These are phyloP conservation scores for Ceratina japonica DNA, from an alignment of 1,140 invertebrate genomes.

Conservation along the genomic window DNA sequence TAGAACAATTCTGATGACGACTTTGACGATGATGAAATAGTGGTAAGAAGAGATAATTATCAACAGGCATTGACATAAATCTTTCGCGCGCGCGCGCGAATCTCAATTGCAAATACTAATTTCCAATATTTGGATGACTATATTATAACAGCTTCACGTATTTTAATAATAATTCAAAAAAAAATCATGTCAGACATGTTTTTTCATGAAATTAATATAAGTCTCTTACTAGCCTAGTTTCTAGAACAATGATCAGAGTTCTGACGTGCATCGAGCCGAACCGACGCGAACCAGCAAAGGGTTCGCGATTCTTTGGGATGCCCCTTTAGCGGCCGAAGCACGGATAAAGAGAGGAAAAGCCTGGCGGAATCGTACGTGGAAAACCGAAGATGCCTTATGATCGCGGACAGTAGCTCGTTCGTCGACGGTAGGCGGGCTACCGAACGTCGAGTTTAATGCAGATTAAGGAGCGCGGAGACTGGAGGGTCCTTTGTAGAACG, in stretches of 20 bases:
- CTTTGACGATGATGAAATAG: no score
- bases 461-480: conserved; percentile 72
- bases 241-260: not conserved
- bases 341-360: not conserved
- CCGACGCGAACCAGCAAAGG: not conserved
- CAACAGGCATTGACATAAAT: no score
- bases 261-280: not conserved
- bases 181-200: no score
- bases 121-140: no score
- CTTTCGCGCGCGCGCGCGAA: no score
- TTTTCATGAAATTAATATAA: no score
- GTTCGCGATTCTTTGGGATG: not conserved
- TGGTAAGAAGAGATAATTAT: no score
- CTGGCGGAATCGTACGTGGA: conserved; percentile 28
- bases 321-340: not conserved
- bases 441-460: conserved; percentile 78
- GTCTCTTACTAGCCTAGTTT: no score
- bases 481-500: conserved; percentile 76
- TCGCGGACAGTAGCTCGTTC: conserved; percentile 51
- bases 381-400: conserved; percentile 57
- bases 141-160: no score
- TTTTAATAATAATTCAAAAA: no score
- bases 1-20: not conserved
- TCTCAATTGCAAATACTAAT: no score
- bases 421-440: conserved; percentile 63